phyloP scores from a whole-genome alignment of 2,888 invertebrate species.

The Drosophila neotestacea region DNA sequence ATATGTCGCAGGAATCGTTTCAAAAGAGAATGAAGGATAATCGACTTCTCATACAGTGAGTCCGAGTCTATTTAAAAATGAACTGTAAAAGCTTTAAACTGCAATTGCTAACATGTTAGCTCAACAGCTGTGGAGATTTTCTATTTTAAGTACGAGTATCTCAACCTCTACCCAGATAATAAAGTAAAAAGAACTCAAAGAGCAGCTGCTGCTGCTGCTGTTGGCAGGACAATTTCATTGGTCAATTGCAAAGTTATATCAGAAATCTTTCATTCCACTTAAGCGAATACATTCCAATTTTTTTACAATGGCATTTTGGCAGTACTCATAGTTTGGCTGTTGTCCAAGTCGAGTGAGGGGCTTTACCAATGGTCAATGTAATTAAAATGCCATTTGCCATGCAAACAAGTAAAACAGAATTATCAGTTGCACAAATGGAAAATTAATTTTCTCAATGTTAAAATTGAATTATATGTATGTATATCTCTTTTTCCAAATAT shows the following conservation, averaged over 20 bases:
- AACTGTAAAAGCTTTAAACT: neutral
- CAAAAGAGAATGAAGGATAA: neutral
- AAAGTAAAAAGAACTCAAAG: neutral
- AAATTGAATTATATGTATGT: constrained; percentile 48
- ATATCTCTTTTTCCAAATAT: constrained; percentile 2
- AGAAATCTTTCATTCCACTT: constrained; percentile 12
- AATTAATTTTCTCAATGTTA: constrained; percentile 48
- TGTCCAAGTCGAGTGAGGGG: constrained; percentile 3
- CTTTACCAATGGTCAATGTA: constrained; percentile 32
- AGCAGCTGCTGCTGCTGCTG: neutral
- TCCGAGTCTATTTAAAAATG: neutral
- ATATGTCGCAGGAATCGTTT: neutral
- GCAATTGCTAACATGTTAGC: neutral
- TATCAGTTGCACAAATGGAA: constrained; percentile 39
- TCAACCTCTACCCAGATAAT: neutral
- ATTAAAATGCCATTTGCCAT: constrained; percentile 63
- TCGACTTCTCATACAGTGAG: neutral
- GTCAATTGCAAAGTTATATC: constrained; percentile 22
- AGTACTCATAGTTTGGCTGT: constrained; percentile 3
- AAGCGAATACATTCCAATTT: neutral
- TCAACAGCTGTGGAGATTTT: neutral
- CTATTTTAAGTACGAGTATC: constrained; percentile 1
- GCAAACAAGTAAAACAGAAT: constrained; percentile 51
- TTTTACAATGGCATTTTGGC: constrained; percentile 6
- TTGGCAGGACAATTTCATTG: constrained; percentile 1